Evolutionary conservation across 2,888 invertebrate species (phyloP).

Genomic region (Orthosia cruda): DNA sequence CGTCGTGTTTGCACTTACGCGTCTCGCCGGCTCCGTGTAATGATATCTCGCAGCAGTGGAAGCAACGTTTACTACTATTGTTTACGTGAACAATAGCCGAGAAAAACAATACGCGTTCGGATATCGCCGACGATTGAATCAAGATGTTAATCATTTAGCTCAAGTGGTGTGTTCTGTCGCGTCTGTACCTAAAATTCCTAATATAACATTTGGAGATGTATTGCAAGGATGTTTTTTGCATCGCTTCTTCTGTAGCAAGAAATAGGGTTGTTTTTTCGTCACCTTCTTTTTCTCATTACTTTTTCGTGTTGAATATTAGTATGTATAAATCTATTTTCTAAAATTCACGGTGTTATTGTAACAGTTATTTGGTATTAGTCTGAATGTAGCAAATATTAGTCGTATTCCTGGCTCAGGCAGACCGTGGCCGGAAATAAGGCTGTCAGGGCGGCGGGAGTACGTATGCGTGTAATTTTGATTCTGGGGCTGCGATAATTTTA

Average conservation of each 20-base stretch:
- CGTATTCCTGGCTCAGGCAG: slow-evolving; percentile 59
- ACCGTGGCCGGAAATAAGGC: slow-evolving; percentile 74
- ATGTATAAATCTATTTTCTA: too few species aligned
- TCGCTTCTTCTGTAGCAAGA: background rate
- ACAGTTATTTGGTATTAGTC: slow-evolving; percentile 50
- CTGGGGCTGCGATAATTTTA: slow-evolving; percentile 71
- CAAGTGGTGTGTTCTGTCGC: slow-evolving; percentile 43
- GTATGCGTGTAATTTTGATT: slow-evolving; percentile 77
- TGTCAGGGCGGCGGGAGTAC: slow-evolving; percentile 71
- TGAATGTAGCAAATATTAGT: slow-evolving; percentile 56
- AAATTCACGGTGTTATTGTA: slow-evolving; percentile 1
- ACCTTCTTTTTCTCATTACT: too few species aligned
- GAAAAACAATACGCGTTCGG: too few species aligned
- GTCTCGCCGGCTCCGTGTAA: too few species aligned
- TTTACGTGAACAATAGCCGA: too few species aligned
- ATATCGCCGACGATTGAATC: slow-evolving; percentile 74
- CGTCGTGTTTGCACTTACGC: too few species aligned
- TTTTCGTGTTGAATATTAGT: too few species aligned
- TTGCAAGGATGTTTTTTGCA: slow-evolving; percentile 1
- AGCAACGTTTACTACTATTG: too few species aligned
- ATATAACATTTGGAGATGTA: slow-evolving; percentile 13
- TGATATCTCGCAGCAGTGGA: too few species aligned
- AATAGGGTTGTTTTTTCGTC: background rate
- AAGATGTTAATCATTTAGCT: slow-evolving; percentile 67
- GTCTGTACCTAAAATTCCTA: slow-evolving; percentile 29